phyloP scores from a whole-genome alignment of 2,113 vertebrate species.

The Pteruthius melanotis region DNA sequence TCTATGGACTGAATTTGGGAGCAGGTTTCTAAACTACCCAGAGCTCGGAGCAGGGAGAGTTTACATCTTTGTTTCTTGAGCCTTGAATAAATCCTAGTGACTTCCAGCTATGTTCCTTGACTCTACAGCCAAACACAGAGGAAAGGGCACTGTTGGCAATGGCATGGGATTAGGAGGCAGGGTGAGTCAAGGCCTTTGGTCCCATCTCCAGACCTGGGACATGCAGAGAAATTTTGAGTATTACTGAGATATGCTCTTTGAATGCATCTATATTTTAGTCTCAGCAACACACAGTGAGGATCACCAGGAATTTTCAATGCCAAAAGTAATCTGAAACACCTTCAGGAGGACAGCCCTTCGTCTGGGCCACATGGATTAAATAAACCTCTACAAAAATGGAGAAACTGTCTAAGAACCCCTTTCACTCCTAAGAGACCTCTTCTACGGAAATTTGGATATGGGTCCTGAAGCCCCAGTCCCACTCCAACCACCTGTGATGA shows the following conservation, averaged over 20 bases:
- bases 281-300: background rate
- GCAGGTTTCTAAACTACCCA: background rate
- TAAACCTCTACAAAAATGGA: background rate
- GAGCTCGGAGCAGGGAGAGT: background rate
- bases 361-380: background rate
- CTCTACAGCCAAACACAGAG: background rate
- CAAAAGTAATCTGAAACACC: background rate
- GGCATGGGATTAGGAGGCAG: background rate
- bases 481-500: background rate
- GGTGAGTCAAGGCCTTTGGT: background rate
- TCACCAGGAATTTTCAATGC: conserved; percentile 34
- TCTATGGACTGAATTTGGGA: background rate
- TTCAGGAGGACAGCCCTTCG: background rate
- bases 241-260: background rate
- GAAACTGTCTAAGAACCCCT: background rate
- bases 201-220: background rate
- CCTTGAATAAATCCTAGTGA: background rate
- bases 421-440: background rate
- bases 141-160: background rate
- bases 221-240: background rate
- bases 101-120: background rate
- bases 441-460: background rate
- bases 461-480: background rate
- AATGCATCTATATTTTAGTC: background rate
- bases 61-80: background rate